A percentile compares a stretch with the other conserved stretches of the same genome.
These are phyloP conservation scores for Sipha flava DNA, from an alignment of 1,140 invertebrate species.

Conservation along the genomic window DNA sequence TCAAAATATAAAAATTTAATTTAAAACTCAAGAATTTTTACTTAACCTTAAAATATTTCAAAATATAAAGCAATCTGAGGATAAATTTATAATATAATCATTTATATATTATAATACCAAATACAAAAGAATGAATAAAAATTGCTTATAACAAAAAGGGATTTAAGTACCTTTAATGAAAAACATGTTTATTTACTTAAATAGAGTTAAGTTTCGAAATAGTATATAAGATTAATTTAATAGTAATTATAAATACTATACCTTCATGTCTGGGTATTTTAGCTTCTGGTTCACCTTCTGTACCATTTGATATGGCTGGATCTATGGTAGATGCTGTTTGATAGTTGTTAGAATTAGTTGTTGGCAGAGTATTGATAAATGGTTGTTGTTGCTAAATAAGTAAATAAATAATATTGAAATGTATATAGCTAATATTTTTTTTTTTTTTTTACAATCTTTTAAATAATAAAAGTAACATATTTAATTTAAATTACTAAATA, in stretches of 20 bases:
- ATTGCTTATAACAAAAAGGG: background rate
- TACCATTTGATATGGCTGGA: constrained; percentile 10
- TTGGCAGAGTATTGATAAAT: background rate
- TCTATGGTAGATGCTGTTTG: background rate
- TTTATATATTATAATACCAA: background rate
- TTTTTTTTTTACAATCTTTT: background rate
- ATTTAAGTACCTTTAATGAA: background rate
- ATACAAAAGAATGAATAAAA: background rate
- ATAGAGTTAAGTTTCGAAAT: background rate
- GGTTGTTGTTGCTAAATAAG: constrained; percentile 15
- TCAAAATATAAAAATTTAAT: no score
- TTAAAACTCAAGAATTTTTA: no score
- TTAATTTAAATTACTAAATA: background rate
- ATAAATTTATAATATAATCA: no score
- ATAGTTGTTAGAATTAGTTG: background rate
- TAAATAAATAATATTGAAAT: background rate
- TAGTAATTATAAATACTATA: constrained; percentile 10
- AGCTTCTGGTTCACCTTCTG: constrained; percentile 11
- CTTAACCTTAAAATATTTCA: no score
- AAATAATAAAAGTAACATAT: no score
- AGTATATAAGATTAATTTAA: background rate
- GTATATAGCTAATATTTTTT: background rate
- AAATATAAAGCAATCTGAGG: no score
- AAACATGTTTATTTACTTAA: background rate
- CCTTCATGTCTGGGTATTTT: constrained; percentile 21